Base-by-base conservation (phyloP, 2,888 invertebrate genomes). In the Rotaria socialis region DNA sequence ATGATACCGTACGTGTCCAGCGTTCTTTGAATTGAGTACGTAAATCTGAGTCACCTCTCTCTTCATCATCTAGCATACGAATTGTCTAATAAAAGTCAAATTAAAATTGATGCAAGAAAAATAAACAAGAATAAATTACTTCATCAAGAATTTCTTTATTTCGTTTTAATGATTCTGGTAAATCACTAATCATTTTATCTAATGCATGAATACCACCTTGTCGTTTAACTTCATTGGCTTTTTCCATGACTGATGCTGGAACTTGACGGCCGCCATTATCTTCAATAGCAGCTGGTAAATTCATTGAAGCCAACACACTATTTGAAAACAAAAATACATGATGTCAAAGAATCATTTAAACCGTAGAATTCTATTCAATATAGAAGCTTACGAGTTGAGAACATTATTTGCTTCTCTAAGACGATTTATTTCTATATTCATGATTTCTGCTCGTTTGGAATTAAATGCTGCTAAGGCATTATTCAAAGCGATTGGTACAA, bases 281-380 rank as follows among this genome's bases (percentile, higher is more conserved):
- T 92, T 99, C 98, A 87, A 98, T 93, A 85, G 97, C 96, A n/a
- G 97, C 98, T 16, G 99, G 98, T 89, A 99, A 93, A 93, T 96
- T 97, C 88, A 98, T 93, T 87, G 96, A 96, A 0, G 97, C 95
- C 90, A 99, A 92, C 85, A 96, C 19, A 19, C 80, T 80, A 93
- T 89, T 94, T 87, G 50, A 27, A n/a, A 85, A 47, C 35, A 35
- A 35, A 35, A 35, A 35, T 35, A 35, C 35, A 27, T 5, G 5
- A 24, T 52, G 52, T 11, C 14, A 52, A 52, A 3, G 8, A 16
- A 52, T 3, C 3, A 52, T 14, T 16, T 16, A 0, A 0, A 52
- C 11, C 16, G 14, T 52, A 52, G 16, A 52, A 52, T 52, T 52
- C 52, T 52, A 16, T 16, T 52, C 14, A 14, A 14, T 50, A 47